These are phyloP conservation scores for Sebastolobus alascanus DNA, from an alignment of 2,797 vertebrate species.

Conservation along the genomic window DNA sequence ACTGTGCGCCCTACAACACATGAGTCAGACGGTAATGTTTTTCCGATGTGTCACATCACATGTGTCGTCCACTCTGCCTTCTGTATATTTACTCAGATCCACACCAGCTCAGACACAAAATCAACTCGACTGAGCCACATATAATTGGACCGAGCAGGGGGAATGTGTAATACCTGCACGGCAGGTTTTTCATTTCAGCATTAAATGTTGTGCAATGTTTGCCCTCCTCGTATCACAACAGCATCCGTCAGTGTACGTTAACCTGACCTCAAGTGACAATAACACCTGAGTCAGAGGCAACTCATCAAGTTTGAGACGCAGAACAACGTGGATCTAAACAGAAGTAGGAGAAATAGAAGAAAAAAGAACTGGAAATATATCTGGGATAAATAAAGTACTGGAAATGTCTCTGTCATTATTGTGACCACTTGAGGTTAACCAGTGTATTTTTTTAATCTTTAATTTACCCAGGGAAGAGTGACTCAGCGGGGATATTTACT, in stretches of 20 bases:
- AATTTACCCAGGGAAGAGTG: constrained; percentile 26
- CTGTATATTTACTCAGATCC: constrained; percentile 1
- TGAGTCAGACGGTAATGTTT: not conserved
- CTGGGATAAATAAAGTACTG: not conserved
- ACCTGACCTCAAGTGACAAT: constrained; percentile 7
- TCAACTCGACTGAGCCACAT: constrained; percentile 12
- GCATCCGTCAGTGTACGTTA: not conserved
- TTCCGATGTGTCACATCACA: not conserved
- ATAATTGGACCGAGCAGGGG: not conserved
- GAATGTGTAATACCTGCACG: constrained; percentile 24
- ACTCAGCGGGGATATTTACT: constrained; percentile 26
- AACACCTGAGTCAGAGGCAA: constrained; percentile 18
- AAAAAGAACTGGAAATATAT: constrained; percentile 18
- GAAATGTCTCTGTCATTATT: constrained; percentile 20
- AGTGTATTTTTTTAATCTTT: constrained; percentile 2
- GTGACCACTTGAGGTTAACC: constrained; percentile 24
- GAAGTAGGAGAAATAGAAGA: not conserved
- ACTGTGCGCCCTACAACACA: not conserved
- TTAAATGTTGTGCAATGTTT: constrained; percentile 7
- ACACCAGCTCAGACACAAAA: not conserved
- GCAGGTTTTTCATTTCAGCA: constrained; percentile 50
- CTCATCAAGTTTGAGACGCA: not conserved
- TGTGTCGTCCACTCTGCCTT: not conserved
- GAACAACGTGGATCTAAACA: not conserved
- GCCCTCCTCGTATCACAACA: constrained; percentile 5